Percentiles rank a stretch among this genome's conserved stretches.
Conservation (phyloP, 2,888 invertebrate genomes). For the Callyntrura guangdongensis region DNA sequence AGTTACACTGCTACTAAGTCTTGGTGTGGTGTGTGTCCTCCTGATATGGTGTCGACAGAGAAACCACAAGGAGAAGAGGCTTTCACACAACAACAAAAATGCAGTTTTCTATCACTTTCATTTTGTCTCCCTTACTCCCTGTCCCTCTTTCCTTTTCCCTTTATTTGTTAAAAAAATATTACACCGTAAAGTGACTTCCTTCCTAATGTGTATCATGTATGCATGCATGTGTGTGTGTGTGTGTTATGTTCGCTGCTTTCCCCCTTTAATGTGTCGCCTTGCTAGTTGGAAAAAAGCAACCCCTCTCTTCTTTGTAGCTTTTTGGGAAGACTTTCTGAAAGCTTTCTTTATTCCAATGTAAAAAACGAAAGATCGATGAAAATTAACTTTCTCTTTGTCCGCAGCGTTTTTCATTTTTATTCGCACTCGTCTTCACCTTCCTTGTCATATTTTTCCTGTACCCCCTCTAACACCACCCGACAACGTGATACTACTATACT, state of each 20-base stretch:
- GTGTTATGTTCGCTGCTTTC: not conserved
- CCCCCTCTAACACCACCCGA: not conserved
- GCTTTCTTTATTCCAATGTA: slow-evolving; percentile 5
- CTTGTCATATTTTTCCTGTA: not conserved
- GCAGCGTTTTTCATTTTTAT: slow-evolving; percentile 10
- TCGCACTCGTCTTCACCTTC: not conserved
- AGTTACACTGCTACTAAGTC: not conserved
- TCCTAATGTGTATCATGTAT: too few species aligned
- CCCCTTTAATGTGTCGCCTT: not conserved
- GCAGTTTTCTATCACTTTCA: not conserved
- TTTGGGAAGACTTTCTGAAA: too few species aligned
- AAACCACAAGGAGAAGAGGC: not conserved
- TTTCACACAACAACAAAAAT: slow-evolving; percentile 9
- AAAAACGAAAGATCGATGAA: slow-evolving; percentile 31
- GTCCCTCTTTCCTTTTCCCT: not conserved
- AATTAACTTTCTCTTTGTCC: slow-evolving; percentile 45
- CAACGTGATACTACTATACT: not conserved
- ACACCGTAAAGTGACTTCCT: not conserved
- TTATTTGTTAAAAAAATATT: not conserved
- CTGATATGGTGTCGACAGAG: not conserved
- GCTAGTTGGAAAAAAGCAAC: slow-evolving; percentile 1
- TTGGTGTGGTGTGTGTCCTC: not conserved
- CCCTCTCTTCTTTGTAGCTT: slow-evolving; percentile 3
- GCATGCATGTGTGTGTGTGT: not conserved
- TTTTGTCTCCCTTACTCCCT: not conserved